Base-by-base conservation (phyloP, 2,888 invertebrate species). In the Muschampia plurimacula region DNA sequence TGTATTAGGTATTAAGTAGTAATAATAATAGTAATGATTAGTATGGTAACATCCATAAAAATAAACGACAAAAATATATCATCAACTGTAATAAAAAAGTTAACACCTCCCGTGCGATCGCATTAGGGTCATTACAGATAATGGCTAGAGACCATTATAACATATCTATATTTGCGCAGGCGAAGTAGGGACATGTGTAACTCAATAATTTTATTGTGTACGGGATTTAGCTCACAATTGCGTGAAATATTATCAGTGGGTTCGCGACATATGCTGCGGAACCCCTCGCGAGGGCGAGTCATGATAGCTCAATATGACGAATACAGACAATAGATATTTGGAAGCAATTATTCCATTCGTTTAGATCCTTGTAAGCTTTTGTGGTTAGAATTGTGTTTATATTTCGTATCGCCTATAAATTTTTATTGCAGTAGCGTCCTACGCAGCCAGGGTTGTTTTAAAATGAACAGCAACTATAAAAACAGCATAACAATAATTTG, bases 91-190 rank as follows among this genome's bases (percentile, higher is more conserved):
- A 85, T 83, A 80, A 82, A 80, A 82, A 80, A 78, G 78, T 83
- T 82, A 84, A 81, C 84, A 85, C 85, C 83, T 86, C 85, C 83
- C 78, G 75, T 77, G 77, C 80, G 69, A 76, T 69, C 67, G 72
- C 86, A 22, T 87, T 88, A 82, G 86, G 84, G 85, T 86, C 90
- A 90, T 90, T 88, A 86, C 76, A 83, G 83, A 82, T 88, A 89
- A 90, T 88, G 84, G 85, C 82, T 74, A 77, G 81, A 80, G 83
- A 84, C 86, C 86, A 88, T 90, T 88, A 89, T 89, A 89, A 85
- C 86, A 86, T 92, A 92, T 93, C 92, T 92, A 77, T 93, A 84
- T 92, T 91, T 92, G 89, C 80, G 83, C 91, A 91, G 76, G 81
- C 80, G 75, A 80, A 78, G 69, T 82, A 77, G 82, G 82, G 87